Base-by-base conservation (phyloP, 2,113 vertebrate species). In the Petroica traversi region DNA sequence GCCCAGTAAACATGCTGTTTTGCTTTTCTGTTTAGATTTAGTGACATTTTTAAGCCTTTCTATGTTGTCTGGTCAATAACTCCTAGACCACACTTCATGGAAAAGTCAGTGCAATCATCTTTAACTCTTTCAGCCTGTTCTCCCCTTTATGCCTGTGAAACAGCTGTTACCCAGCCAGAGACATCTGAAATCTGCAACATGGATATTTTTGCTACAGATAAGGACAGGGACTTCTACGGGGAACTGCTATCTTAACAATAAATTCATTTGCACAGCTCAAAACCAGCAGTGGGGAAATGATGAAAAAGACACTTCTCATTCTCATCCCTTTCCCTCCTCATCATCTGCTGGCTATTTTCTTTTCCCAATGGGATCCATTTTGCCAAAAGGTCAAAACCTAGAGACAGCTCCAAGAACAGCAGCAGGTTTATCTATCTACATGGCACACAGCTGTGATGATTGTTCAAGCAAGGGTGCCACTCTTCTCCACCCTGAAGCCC, bases 381-480 rank as follows among this genome's bases (percentile, higher is more conserved):
- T 74, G 12, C 8, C 46, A 51, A n/a, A 64, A 69, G 25, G 33
- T 14, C 29, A 64, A 74, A 69, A 49, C 7, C 16, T n/a, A 12
- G 15, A 19, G 14, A 49, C 14, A 29, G 23, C 14, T 80, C 40
- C 36, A 72, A 64, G 54, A 41, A 8, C 6, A 80, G 36, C 15
- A 76, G 29, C 3, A 2, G 4, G 3, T 64, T 1, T 14, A 58
- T 49, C 19, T 40, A 25, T 34, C 55, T 64, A 15, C 2, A 2
- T 1, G 2, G 22, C 26, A 75, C 33, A 23, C 0, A 18, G 4
- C 15, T 22, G 14, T 6, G 2, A 31, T 45, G 23, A 15, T 46
- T n/a, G 28, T 85, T 85, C 19, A 51, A 4, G 2, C 7, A 4
- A 38, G 19, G 6, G 2, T 55, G 6, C 12, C 17, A 5, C 20